Conservation (phyloP, 2,888 invertebrate genomes). For the Chalcis sispes region DNA sequence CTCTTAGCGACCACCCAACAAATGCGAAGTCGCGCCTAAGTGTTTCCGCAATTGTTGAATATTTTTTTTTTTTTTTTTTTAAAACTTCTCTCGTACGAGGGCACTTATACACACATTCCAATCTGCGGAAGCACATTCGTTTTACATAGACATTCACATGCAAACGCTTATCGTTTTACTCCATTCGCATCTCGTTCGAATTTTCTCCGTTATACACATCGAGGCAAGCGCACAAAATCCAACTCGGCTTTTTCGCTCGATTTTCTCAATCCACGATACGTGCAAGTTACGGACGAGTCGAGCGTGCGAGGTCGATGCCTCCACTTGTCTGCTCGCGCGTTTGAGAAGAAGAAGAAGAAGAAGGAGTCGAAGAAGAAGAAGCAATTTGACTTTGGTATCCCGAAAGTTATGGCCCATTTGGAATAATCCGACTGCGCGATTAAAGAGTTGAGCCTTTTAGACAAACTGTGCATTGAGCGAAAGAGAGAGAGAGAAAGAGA, state of each 20-base stretch:
- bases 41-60: no score
- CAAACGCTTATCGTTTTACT: no score
- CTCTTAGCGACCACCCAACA: no score
- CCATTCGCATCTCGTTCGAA: not conserved
- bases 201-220: conserved; percentile 6
- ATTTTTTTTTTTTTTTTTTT: no score
- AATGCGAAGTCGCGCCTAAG: no score
- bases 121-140: no score
- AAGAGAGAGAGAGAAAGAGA: not conserved
- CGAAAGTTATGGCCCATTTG: conserved; percentile 51
- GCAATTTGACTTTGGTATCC: conserved; percentile 49
- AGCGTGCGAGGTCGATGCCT: conserved; percentile 28
- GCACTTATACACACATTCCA: no score
- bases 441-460: conserved; percentile 34
- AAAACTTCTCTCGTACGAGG: no score
- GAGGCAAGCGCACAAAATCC: conserved; percentile 33
- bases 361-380: not conserved
- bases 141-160: no score
- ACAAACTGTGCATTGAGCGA: conserved; percentile 14
- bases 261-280: conserved; percentile 18
- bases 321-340: not conserved
- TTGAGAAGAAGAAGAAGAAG: no score
- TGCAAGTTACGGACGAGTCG: not conserved
- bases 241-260: conserved; percentile 33
- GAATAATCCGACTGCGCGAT: conserved; percentile 44